Conservation (phyloP, 2,888 invertebrate species). For the Leucozona laternaria region DNA sequence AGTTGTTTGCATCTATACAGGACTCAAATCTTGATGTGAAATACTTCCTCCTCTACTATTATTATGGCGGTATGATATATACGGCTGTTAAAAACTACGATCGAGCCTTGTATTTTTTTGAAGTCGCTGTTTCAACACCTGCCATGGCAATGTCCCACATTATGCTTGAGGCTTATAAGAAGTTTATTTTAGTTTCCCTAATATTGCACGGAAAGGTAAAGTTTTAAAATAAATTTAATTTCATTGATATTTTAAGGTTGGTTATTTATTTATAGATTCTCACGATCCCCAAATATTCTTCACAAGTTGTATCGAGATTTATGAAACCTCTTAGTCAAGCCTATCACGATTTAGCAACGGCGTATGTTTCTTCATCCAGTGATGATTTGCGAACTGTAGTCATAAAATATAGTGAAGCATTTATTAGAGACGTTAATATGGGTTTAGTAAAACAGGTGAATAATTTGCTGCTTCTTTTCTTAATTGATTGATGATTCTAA, state of each 20-base stretch:
- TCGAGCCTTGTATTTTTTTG: slow-evolving; percentile 96
- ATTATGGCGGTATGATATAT: slow-evolving; percentile 99
- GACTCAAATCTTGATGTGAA: slow-evolving; percentile 87
- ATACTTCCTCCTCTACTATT: slow-evolving; percentile 96
- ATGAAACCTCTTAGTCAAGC: slow-evolving; percentile 93
- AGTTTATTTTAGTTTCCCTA: slow-evolving; percentile 95
- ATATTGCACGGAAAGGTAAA: slow-evolving; percentile 95
- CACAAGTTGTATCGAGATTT: slow-evolving; percentile 93
- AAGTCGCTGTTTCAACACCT: slow-evolving; percentile 98
- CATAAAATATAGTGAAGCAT: slow-evolving; percentile 92
- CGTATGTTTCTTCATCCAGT: slow-evolving; percentile 91
- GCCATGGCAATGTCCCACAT: slow-evolving; percentile 97
- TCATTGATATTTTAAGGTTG: neutral
- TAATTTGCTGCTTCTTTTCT: neutral
- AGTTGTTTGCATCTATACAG: slow-evolving; percentile 82
- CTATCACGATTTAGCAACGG: slow-evolving; percentile 94
- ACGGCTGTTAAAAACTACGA: slow-evolving; percentile 96
- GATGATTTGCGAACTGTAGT: slow-evolving; percentile 88
- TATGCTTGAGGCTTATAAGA: slow-evolving; percentile 98
- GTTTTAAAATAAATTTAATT: neutral
- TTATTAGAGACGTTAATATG: slow-evolving; percentile 90
- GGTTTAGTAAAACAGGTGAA: slow-evolving; percentile 90
- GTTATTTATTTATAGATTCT: slow-evolving; percentile 84
- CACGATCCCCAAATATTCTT: slow-evolving; percentile 94
- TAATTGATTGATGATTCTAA: neutral